Conservation (phyloP, 2,888 invertebrate genomes). For the Apodemia zela region DNA sequence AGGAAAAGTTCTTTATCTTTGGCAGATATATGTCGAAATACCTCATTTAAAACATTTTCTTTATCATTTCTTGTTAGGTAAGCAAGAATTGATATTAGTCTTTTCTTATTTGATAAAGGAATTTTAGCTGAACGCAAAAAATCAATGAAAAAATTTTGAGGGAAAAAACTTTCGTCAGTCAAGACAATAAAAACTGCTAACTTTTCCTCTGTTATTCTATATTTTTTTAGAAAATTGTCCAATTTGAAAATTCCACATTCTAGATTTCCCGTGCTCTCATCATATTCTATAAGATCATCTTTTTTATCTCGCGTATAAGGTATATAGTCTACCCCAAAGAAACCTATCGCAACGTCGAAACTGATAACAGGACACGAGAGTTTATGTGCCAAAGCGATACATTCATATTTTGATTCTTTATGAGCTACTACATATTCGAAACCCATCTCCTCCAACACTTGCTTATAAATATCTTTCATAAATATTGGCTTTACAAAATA, state of each 20-base stretch:
- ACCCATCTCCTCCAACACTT: constrained; percentile 42
- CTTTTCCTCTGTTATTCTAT: background rate
- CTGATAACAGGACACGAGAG: constrained; percentile 44
- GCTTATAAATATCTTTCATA: constrained; percentile 35
- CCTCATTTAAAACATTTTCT: background rate
- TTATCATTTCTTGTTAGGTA: background rate
- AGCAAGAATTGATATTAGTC: background rate
- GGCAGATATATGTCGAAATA: background rate
- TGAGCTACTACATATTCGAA: constrained; percentile 39
- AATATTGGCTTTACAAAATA: constrained; percentile 34
- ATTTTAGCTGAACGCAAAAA: background rate
- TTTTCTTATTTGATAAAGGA: background rate
- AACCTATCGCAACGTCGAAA: constrained; percentile 42
- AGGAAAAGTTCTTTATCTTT: background rate
- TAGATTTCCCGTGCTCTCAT: constrained; percentile 12
- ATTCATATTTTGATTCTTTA: constrained; percentile 40
- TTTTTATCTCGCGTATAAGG: constrained; percentile 35
- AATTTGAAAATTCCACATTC: background rate
- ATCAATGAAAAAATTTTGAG: constrained; percentile 6
- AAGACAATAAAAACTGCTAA: background rate
- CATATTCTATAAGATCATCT: background rate
- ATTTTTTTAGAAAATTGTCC: background rate
- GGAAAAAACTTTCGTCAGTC: background rate
- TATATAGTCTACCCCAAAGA: constrained; percentile 42
- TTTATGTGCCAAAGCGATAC: constrained; percentile 42